Evolutionary conservation across 2,888 invertebrate species (phyloP), one percentile per base, ranked within the genome.

Genomic region (Drosophila mulleri): DNA sequence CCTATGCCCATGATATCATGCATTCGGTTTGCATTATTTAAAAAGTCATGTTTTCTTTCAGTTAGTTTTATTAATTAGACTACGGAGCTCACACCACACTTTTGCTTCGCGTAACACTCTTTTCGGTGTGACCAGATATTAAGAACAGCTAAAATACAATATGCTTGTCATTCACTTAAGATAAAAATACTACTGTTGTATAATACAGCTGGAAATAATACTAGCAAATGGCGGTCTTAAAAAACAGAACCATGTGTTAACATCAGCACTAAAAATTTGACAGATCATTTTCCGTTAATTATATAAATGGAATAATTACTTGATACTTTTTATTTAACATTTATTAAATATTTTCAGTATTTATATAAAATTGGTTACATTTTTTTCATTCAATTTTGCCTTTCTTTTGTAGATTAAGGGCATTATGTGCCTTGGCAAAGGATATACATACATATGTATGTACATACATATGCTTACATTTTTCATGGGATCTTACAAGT

Each of bases 31-130:
- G 59, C 41, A 50, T 42, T 35, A 50, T 59, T 57, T 20, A 74
- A 53, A 35, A 57, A 57, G 11, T 53, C 68, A 68, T 79, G 75
- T 78, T 78, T 72, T 72, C 12, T 59, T 52, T 52, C 23, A 35
- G 41, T 64, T 47, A 23, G n/a, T 59, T 20, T 41, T 20, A 57
- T 20, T 44, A 61, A 72, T 61, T 65, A 23, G 48, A 32, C 52
- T 26, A 45, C 69, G 39, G 16, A 57, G 32, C 63, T 60, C 37
- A 57, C 48, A 64, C 56, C 61, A 67, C 66, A 62, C 47, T 23
- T 16, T 52, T 52, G 57, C 48, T 75, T 53, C 68, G 68, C 75
- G 75, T 75, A 74, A 78, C 67, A 78, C 61, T 73, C 29, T 20
- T 18, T 26, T 41, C 48, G 35, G 71, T 63, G 71, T 63, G 73